Evolutionary conservation across 2,888 invertebrate genomes (phyloP), one percentile per base, ranked within the genome.

Genomic region (Drosophila rellima): DNA sequence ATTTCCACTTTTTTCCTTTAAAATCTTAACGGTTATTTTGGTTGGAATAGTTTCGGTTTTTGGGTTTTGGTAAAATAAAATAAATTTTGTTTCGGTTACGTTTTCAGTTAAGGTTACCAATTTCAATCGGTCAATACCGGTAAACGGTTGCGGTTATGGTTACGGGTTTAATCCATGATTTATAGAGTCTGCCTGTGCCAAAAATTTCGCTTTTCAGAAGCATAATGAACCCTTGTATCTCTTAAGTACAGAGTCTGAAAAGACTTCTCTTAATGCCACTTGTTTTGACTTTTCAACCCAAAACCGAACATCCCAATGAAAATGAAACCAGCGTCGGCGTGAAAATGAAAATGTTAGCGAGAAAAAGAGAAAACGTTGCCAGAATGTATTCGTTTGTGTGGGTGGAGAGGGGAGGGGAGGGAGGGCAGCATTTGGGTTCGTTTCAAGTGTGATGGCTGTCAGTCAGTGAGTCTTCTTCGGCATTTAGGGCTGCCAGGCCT

Each of bases 301-400:
- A 81, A 79, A 70, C 64, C 52, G 3, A 29, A 66, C 55, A 66
- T 23, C 7, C 31, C 69, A 86, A 83, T 75, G 80, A 84, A 83
- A 83, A 75, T 55, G 84, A 83, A 83, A 86, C 55, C 67, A 62
- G 48, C 69, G 47, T 48, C 47, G 76, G 71, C 79, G 70, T 83
- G 83, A 83, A 82, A 83, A 79, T 74, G 86, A 83, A 83, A 82
- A 80, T 67, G 78, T 70, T 70, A 55, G 57, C 66, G 37, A 37
- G 55, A 66, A 79, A 81, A 83, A 81, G 85, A 82, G 81, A 82
- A 82, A 82, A 77, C 63, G 5, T 29, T 40, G 42, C 59, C 69
- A 50, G 45, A 23, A 55, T 47, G 3, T 20, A 62, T 63, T 56
- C 60, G 15, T 44, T 42, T 39, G 64, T 77, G 68, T 76, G 40